Base-by-base conservation (phyloP, 2,797 vertebrate species). In the Gouania willdenowi region DNA sequence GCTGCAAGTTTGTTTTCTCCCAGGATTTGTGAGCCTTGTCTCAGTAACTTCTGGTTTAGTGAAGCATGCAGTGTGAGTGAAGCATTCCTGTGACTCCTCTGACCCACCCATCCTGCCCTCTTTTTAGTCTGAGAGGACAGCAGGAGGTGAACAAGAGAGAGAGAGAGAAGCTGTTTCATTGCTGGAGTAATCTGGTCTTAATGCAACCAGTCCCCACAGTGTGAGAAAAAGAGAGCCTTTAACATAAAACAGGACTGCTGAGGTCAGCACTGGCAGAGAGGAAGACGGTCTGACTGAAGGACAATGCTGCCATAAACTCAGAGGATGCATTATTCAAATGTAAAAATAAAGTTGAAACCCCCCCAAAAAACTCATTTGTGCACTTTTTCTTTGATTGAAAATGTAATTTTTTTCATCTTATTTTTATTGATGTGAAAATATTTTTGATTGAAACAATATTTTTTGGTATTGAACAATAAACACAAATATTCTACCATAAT, bases 191-290 rank as follows among this genome's bases (percentile, higher is more conserved):
- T 70, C 52, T 64, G 49, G 42, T 66, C 43, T 73, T 51, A 33
- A 52, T 51, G 39, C 50, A 58, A 47, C 24, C 22, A 16, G 57
- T 5, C 57, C 34, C 30, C 7, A 22, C 62, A 66, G 48, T 15
- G 65, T 77, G 74, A 78, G 70, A 84, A 79, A 74, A 53, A 47
- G 24, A 10, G 31, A 64, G 67, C 61, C 62, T 86, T 83, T 81
- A 74, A 39, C 53, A 46, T 37, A 26, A 23, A 37, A 45, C 16
- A 2, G n/a, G 26, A 59, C 18, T 47, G 60, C 63, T 74, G 60
- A 67, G 61, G 62, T 78, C 49, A 66, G 77, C 60, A 51, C 15
- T 8, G n/a, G 12, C 17, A 4, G 2, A 11, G 16, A 41, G 26
- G 23, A 39, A 23, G 17, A 5, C 9, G n/a, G 44, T n/a, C 15